A percentile compares a stretch with the other conserved stretches of the same genome.
phyloP scores from a whole-genome alignment of 2,113 vertebrate species.

The Oncorhynchus tshawytscha region DNA sequence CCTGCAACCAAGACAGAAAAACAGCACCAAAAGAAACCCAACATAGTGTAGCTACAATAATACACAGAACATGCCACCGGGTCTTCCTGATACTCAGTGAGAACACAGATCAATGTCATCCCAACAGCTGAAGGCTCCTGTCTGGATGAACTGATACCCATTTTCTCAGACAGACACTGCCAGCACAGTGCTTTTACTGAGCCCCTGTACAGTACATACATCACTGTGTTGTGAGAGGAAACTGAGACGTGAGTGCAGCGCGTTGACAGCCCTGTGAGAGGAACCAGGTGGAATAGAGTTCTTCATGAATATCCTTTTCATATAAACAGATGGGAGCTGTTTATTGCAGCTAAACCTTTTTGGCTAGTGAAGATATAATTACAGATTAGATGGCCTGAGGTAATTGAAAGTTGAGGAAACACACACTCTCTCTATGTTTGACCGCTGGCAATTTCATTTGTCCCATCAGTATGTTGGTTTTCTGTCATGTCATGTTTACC shows the following conservation, averaged over 20 bases:
- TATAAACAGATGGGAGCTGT: constrained; percentile 65
- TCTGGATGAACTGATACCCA: constrained; percentile 1
- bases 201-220: constrained; percentile 18
- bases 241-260: constrained; percentile 49
- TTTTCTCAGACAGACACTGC: constrained; percentile 23
- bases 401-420: constrained; percentile 55
- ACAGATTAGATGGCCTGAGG: constrained; percentile 51
- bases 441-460: too few species aligned
- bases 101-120: not conserved
- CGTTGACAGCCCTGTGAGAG: constrained; percentile 57
- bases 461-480: too few species aligned
- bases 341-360: constrained; percentile 51
- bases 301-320: constrained; percentile 43
- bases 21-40: not conserved
- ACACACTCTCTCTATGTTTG: constrained; percentile 14
- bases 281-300: constrained; percentile 60
- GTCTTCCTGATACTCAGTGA: not conserved
- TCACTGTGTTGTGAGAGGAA: constrained; percentile 47
- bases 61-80: not conserved
- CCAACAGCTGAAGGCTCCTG: not conserved
- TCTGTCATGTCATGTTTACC: too few species aligned
- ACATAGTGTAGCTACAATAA: not conserved
- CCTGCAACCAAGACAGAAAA: not conserved
- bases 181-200: constrained; percentile 29
- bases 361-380: constrained; percentile 66